Conservation (phyloP, 2,113 vertebrate genomes). For the Narcine bancroftii region DNA sequence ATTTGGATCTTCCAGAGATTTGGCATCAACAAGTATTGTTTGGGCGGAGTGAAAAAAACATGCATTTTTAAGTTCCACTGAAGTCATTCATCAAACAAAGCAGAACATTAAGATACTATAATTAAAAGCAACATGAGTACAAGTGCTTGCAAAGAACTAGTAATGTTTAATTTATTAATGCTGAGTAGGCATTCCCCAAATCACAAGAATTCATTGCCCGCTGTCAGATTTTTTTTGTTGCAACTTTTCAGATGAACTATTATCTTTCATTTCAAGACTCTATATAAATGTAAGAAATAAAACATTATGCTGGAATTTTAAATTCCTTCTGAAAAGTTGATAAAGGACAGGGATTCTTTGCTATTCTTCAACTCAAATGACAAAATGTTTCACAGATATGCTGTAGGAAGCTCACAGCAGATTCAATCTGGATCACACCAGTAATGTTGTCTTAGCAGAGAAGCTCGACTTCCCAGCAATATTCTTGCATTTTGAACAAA, state of each 20-base stretch:
- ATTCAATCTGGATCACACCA: neutral
- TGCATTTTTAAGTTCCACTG: slow-evolving; percentile 3
- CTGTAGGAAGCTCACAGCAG: neutral
- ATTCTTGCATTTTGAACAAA: neutral
- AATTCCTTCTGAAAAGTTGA: neutral
- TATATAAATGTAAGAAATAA: neutral
- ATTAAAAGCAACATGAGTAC: neutral
- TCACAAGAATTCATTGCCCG: neutral
- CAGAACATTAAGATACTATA: neutral
- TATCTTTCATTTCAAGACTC: neutral
- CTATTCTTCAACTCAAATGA: neutral
- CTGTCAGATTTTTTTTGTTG: neutral
- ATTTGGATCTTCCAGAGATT: neutral
- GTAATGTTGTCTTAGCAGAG: neutral
- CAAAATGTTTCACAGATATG: neutral
- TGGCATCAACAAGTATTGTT: slow-evolving; percentile 10
- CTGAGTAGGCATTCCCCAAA: slow-evolving; percentile 18
- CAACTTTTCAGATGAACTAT: neutral
- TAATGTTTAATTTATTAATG: slow-evolving; percentile 21
- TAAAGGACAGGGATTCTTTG: neutral
- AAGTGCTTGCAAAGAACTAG: neutral
- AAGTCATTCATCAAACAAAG: slow-evolving; percentile 22
- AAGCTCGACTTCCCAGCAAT: neutral
- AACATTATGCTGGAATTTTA: neutral
- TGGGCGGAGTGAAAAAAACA: neutral